A percentile compares a stretch with the other conserved stretches of the same genome.
phyloP scores from a whole-genome alignment of 2,113 vertebrate genomes.

The Mionectes macconnelli region DNA sequence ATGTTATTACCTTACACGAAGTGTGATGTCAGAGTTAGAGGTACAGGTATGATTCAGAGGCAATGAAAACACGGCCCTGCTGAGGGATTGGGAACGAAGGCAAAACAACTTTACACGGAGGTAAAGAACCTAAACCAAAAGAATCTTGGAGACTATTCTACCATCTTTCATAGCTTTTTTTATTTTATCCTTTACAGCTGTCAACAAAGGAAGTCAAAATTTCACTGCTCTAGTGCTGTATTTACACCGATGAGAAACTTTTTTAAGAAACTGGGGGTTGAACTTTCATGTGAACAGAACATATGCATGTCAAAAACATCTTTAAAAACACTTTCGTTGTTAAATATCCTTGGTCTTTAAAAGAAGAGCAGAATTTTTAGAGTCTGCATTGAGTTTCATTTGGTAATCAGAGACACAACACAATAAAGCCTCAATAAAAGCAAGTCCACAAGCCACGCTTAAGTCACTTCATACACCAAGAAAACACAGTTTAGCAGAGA shows the following conservation, averaged over 20 bases:
- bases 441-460: neutral
- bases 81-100: neutral
- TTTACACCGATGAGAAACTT: neutral
- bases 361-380: neutral
- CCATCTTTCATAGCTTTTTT: neutral
- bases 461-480: neutral
- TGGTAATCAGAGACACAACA: neutral
- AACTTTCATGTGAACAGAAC: neutral
- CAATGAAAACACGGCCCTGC: neutral
- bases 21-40: neutral
- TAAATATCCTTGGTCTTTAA: neutral
- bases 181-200: neutral
- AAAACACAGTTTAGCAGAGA: neutral
- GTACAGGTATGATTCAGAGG: neutral
- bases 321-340: neutral
- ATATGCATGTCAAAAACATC: neutral
- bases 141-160: neutral
- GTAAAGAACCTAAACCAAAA: neutral
- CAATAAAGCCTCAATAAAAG: slow-evolving; percentile 1
- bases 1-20: neutral
- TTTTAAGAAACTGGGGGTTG: neutral
- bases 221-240: neutral
- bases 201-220: neutral
- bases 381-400: neutral
- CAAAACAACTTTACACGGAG: neutral